These are phyloP conservation scores for Psittacula echo DNA, from an alignment of 2,797 vertebrate species.

Conservation along the genomic window DNA sequence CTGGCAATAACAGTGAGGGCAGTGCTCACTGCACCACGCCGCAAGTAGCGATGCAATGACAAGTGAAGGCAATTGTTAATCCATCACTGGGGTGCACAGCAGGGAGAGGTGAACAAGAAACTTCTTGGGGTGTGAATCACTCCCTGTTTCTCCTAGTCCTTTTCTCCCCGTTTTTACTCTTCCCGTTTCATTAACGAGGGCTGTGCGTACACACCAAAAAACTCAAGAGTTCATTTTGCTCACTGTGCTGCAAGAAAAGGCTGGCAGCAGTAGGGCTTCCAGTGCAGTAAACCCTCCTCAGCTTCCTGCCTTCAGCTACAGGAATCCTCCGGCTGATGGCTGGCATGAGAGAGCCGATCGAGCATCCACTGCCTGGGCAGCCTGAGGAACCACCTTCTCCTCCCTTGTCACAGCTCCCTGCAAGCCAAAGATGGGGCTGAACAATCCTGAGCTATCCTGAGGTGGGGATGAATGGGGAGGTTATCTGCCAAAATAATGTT, in stretches of 20 bases:
- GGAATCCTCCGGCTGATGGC: neutral
- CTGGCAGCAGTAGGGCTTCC: neutral
- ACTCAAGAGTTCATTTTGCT: neutral
- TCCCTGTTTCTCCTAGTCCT: neutral
- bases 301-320: neutral
- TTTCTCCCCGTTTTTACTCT: neutral
- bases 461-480: neutral
- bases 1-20: neutral
- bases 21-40: accelerated
- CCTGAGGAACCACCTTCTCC: neutral
- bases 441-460: neutral
- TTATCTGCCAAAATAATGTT: neutral
- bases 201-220: accelerated
- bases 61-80: neutral
- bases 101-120: neutral
- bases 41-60: neutral
- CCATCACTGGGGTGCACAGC: neutral
- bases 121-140: neutral
- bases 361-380: neutral
- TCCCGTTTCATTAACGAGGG: neutral
- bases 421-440: neutral
- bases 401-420: neutral
- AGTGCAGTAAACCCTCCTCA: neutral
- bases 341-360: neutral
- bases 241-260: accelerated